A percentile compares a stretch with the other conserved stretches of the same genome.
phyloP scores from a whole-genome alignment of 2,888 invertebrate genomes.

The Pilophorus perplexus region DNA sequence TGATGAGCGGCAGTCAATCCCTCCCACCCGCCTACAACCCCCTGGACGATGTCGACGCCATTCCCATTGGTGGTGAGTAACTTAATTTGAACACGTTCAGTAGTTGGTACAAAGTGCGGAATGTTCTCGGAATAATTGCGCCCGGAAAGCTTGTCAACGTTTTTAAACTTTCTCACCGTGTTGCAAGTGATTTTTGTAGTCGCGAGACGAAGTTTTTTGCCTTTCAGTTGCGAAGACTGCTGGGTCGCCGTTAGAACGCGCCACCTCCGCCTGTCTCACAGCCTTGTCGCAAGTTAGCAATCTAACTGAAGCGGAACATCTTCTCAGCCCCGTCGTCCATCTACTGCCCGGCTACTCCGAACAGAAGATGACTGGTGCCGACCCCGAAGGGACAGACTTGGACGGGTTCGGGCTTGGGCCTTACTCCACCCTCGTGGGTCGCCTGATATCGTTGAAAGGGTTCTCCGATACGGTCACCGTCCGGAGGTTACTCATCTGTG shows the following conservation, averaged over 20 bases:
- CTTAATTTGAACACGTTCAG: not conserved
- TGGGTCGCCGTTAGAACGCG: not conserved
- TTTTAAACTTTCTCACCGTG: no score
- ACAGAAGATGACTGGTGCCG: constrained; percentile 62
- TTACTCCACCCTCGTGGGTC: constrained; percentile 40
- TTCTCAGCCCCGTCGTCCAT: not conserved
- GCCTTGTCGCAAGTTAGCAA: not conserved
- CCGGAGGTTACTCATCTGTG: constrained; percentile 58
- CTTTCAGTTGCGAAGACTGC: constrained; percentile 30
- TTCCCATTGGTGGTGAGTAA: constrained; percentile 34
- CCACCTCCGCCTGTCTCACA: constrained; percentile 7
- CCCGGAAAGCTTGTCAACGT: no score
- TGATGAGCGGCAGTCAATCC: constrained; percentile 24
- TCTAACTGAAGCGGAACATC: constrained; percentile 25
- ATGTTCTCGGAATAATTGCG: no score
- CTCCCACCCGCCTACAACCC: constrained; percentile 23
- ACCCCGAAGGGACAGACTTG: constrained; percentile 51
- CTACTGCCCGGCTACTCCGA: constrained; percentile 62
- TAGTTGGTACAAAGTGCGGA: not conserved
- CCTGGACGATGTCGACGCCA: constrained; percentile 23
- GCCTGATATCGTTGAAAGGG: constrained; percentile 43
- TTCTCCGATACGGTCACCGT: constrained; percentile 51
- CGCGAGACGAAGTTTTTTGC: constrained; percentile 32
- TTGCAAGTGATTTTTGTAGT: constrained; percentile 27
- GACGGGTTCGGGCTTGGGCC: constrained; percentile 14